Conservation (phyloP, 2,797 vertebrate species). For the Bradypus variegatus region DNA sequence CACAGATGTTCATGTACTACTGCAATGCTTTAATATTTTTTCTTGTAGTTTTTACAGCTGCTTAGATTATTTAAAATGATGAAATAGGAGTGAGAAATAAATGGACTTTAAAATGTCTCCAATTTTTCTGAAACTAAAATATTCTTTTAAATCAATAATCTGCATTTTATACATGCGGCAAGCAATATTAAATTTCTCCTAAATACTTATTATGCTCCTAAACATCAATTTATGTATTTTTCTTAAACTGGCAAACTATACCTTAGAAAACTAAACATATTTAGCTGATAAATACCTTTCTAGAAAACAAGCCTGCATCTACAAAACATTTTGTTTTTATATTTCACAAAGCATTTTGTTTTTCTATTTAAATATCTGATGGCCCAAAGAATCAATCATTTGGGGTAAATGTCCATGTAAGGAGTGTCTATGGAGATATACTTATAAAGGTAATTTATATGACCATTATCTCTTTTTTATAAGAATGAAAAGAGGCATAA, state of each 20-base stretch:
- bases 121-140: background rate
- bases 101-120: conserved; percentile 27
- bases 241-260: conserved; percentile 1
- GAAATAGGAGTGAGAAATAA: background rate
- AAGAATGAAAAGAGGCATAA: background rate
- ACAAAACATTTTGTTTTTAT: conserved; percentile 18
- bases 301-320: background rate
- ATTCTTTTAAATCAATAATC: background rate
- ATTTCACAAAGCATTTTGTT: conserved; percentile 19
- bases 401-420: background rate
- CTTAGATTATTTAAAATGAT: conserved; percentile 21
- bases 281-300: background rate
- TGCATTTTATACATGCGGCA: conserved; percentile 21
- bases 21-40: conserved; percentile 52
- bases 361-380: conserved; percentile 26
- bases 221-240: conserved; percentile 9
- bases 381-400: background rate
- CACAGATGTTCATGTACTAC: conserved; percentile 65
- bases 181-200: conserved; percentile 9
- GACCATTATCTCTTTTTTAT: background rate
- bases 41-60: conserved; percentile 33
- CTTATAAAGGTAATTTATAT: background rate
- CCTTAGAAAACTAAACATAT: background rate
- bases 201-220: conserved; percentile 17
- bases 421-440: background rate